Conservation (phyloP, 1,140 invertebrate genomes). For the Brachionus sp. region DNA sequence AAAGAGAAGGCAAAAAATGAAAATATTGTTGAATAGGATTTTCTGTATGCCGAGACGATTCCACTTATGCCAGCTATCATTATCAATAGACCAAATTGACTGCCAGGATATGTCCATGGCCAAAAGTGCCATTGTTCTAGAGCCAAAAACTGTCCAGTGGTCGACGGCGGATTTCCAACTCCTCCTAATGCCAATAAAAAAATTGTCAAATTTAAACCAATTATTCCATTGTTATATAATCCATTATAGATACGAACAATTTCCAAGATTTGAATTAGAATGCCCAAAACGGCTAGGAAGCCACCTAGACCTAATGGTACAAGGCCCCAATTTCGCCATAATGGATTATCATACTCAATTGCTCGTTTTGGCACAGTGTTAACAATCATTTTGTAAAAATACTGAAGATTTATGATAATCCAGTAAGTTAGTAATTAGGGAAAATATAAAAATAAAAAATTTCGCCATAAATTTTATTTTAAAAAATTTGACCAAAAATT, state of each 20-base stretch:
- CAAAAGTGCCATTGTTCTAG: slow-evolving; percentile 12
- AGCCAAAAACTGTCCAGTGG: background rate
- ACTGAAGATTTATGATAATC: background rate
- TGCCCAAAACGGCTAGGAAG: background rate
- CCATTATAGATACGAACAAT: slow-evolving; percentile 15
- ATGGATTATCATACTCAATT: background rate
- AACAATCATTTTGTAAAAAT: background rate
- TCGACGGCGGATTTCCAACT: background rate
- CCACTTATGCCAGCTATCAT: slow-evolving; percentile 6
- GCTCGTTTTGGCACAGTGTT: background rate
- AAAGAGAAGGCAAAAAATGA: slow-evolving; percentile 28
- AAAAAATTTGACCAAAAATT: background rate
- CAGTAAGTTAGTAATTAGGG: background rate
- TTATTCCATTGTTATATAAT: background rate
- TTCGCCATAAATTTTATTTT: background rate
- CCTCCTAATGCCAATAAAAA: background rate
- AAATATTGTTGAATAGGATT: background rate
- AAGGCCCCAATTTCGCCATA: background rate
- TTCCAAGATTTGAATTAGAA: slow-evolving; percentile 1
- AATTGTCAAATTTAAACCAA: background rate
- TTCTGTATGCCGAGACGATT: background rate
- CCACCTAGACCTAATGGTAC: background rate
- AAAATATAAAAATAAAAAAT: background rate
- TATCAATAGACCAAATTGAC: background rate
- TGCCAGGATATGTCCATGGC: slow-evolving; percentile 21